These are phyloP conservation scores for Orthonyx spaldingii DNA, from an alignment of 2,113 vertebrate species.

Conservation along the genomic window DNA sequence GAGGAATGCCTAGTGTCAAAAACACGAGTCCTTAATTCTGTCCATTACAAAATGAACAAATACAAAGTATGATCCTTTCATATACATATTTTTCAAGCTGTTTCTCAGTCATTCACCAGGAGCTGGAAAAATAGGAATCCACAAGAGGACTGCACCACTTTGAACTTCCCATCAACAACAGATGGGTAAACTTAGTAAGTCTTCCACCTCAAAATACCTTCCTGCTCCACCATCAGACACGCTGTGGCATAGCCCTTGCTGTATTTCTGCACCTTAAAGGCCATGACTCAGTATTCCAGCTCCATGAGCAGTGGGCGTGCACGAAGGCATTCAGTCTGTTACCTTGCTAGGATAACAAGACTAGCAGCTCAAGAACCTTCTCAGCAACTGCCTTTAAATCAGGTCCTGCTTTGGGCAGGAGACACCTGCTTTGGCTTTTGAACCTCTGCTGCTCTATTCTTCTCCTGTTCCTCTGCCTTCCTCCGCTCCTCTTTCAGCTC, in stretches of 20 bases:
- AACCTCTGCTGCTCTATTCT: conserved; percentile 70
- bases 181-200: background rate
- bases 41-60: background rate
- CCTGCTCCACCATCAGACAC: background rate
- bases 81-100: background rate
- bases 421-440: conserved; percentile 66
- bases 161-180: background rate
- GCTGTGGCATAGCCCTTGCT: background rate
- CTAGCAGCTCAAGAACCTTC: background rate
- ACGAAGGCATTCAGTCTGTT: background rate
- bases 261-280: background rate
- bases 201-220: background rate
- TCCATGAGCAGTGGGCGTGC: background rate
- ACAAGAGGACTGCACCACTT: background rate
- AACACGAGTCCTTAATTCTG: background rate
- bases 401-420: conserved; percentile 65
- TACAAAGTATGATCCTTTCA: background rate
- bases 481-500: conserved; percentile 88
- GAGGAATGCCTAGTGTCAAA: background rate
- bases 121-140: background rate
- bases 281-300: background rate
- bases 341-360: background rate
- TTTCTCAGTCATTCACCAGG: background rate
- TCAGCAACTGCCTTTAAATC: background rate
- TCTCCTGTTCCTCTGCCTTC: conserved; percentile 87